phyloP scores from a whole-genome alignment of 1,140 invertebrate genomes.

The Palaemon carinicauda region DNA sequence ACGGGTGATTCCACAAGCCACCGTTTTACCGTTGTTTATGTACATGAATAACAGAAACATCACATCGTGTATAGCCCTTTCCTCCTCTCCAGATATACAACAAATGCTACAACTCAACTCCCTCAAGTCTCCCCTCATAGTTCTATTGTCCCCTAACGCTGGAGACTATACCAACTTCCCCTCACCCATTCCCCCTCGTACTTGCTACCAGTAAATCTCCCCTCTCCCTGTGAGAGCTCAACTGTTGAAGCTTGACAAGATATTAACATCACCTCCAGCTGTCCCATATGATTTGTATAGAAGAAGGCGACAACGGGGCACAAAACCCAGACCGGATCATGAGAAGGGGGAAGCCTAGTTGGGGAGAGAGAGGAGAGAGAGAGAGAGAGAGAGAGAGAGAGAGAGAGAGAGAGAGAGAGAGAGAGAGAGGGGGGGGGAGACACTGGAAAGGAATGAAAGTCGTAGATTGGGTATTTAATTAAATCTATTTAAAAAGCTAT shows the following conservation, averaged over 20 bases:
- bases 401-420: neutral
- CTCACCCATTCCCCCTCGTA: neutral
- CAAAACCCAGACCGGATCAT: no score
- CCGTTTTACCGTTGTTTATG: no score
- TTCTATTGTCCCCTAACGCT: neutral
- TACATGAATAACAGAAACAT: neutral
- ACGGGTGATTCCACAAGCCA: no score
- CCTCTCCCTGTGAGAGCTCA: neutral
- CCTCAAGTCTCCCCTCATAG: neutral
- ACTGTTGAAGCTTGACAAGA: slow-evolving; percentile 17
- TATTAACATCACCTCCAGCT: slow-evolving; percentile 49
- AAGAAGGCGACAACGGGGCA: neutral
- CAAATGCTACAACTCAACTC: neutral
- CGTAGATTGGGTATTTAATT: neutral
- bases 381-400: neutral
- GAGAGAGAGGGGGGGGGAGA: neutral
- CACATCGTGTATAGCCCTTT: neutral
- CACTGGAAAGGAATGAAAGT: neutral
- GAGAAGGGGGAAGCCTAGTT: neutral
- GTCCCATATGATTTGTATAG: slow-evolving; percentile 39
- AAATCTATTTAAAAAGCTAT: neutral
- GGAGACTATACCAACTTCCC: neutral
- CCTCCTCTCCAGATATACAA: neutral
- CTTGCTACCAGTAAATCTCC: neutral
- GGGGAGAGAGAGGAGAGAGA: neutral